Base-by-base conservation (phyloP, 2,888 invertebrate genomes). In the Neria commutata region DNA sequence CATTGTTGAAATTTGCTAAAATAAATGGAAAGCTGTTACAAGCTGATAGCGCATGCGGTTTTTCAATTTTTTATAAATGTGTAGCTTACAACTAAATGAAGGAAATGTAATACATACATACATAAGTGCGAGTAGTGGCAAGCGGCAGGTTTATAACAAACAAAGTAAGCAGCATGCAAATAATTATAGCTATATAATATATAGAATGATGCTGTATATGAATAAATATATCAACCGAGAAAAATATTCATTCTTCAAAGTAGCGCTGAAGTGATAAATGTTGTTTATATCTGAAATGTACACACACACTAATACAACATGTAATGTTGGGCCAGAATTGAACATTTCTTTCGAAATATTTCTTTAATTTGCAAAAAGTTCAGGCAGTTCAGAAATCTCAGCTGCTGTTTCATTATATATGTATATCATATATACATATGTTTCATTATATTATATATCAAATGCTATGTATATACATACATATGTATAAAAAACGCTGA, bases 171-270 rank as follows among this genome's bases (percentile, higher is more conserved):
- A 21, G 1, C 21, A 33, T 25, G 8, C 26, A 29, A 29, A 29
- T 29, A 29, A 29, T 6, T 8, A 11, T 8, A 6, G 11, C 6
- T 6, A 11, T 29, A 29, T 29, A 29, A 29, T 40, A 40, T 56
- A 56, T 26, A 46, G 33, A 45, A 21, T 33, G 45, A 23, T 29
- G 33, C 46, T 29, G 21, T 1, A 25, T 48, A 48, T 47, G n/a
- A 23, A 50, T 33, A 33, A n/a, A n/a, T 29, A 29, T 17, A 47
- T 26, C n/a, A 52, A n/a, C n/a, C 34, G 33, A 49, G 69, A 64
- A 63, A 71, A 72, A 68, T n/a, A n/a, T n/a, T n/a, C n/a, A n/a
- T n/a, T n/a, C 74, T 73, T 74, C 73, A 69, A 67, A 68, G 72
- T 67, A 72, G 74, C 67, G 71, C 66, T 72, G 72, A 64, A 73